Conservation (phyloP, 2,797 vertebrate species). For the Saxicola maurus region DNA sequence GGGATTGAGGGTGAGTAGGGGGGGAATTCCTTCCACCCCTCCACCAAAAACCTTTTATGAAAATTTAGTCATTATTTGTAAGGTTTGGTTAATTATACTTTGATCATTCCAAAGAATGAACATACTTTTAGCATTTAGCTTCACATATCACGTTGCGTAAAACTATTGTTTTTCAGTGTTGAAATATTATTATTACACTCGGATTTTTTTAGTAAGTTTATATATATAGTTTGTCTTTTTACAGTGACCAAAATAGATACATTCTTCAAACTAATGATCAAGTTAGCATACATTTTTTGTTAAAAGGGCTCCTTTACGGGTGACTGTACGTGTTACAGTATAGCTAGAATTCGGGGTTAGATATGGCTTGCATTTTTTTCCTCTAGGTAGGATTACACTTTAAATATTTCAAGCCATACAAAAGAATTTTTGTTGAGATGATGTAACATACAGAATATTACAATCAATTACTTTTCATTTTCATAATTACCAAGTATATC, state of each 20-base stretch:
- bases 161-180: constrained; percentile 20
- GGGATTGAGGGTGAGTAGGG: not conserved
- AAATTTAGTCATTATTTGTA: constrained; percentile 46
- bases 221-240: not conserved
- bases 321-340: not conserved
- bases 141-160: not conserved
- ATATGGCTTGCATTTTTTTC: constrained; percentile 18
- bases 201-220: not conserved
- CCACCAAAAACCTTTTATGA: constrained; percentile 42
- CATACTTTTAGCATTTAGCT: constrained; percentile 41
- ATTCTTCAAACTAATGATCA: constrained; percentile 6
- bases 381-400: not conserved
- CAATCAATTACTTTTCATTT: not conserved
- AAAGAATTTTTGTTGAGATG: not conserved
- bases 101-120: constrained; percentile 69
- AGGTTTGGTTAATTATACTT: constrained; percentile 44
- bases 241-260: not conserved
- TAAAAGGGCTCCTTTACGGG: constrained; percentile 69
- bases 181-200: constrained; percentile 12
- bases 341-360: constrained; percentile 27
- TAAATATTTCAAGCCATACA: not conserved
- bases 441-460: not conserved
- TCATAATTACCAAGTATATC: not conserved
- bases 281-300: constrained; percentile 1
- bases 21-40: not conserved